Evolutionary conservation across 2,888 invertebrate genomes (phyloP).

Genomic region (Alloscopus bannaensis): DNA sequence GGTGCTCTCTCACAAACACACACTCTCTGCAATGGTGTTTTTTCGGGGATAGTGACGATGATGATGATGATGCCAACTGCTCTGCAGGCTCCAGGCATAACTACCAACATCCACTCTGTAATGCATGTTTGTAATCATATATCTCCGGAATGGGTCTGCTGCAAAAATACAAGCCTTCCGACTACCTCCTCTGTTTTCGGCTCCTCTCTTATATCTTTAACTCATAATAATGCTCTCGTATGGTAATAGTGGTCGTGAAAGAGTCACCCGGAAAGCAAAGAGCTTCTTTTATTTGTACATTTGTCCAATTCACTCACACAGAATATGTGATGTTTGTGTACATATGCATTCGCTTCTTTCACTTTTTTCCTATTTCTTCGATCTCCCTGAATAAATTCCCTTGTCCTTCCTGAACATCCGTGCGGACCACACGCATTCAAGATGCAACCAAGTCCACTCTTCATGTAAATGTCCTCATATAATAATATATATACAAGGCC

Average conservation of each 20-base stretch:
- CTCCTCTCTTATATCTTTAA: constrained; percentile 1
- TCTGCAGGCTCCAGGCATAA: constrained; percentile 40
- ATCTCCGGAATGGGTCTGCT: constrained; percentile 31
- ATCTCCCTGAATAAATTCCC: constrained; percentile 42
- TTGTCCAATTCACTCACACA: no score
- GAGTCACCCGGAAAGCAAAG: background rate
- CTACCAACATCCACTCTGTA: constrained; percentile 24
- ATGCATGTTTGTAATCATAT: constrained; percentile 23
- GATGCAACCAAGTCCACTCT: no score
- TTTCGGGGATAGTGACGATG: constrained; percentile 13
- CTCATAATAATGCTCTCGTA: background rate
- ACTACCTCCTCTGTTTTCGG: background rate
- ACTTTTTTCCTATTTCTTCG: constrained; percentile 14
- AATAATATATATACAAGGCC: no score
- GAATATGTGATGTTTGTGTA: no score
- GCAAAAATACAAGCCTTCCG: constrained; percentile 1
- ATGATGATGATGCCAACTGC: constrained; percentile 32
- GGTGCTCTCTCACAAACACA: constrained; percentile 64
- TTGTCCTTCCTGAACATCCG: no score
- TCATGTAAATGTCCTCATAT: no score
- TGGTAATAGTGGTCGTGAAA: background rate
- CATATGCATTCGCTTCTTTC: constrained; percentile 22
- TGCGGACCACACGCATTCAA: no score
- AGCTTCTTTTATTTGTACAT: no score
- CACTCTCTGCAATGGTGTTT: constrained; percentile 11